phyloP scores from a whole-genome alignment of 2,888 invertebrate species.

The Phragmatobia fuliginosa region DNA sequence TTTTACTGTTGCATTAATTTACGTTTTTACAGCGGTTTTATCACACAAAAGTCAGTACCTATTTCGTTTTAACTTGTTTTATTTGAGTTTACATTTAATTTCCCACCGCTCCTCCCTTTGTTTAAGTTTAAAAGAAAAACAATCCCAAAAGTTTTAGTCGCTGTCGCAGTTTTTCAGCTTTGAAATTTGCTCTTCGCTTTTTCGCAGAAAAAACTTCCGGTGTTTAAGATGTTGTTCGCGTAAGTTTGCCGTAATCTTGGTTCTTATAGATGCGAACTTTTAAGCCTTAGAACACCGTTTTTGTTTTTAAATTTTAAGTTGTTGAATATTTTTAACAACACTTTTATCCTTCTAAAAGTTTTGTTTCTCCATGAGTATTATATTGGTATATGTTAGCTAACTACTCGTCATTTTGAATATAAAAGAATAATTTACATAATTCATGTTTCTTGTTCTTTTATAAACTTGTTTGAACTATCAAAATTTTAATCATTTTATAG shows the following conservation, averaged over 20 bases:
- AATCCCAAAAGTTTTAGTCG: constrained; percentile 63
- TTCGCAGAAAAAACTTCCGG: constrained; percentile 32
- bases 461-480: constrained; percentile 16
- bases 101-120: constrained; percentile 60
- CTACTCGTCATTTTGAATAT: not conserved
- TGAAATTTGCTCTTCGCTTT: constrained; percentile 61
- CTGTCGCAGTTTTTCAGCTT: constrained; percentile 55
- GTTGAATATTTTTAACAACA: not conserved
- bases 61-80: constrained; percentile 60
- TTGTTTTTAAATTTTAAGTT: not conserved
- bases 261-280: not conserved
- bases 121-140: constrained; percentile 71
- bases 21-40: constrained; percentile 26
- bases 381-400: too few relatives aligned
- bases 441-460: constrained; percentile 15
- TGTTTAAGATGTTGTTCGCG: constrained; percentile 31
- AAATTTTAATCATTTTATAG: not conserved
- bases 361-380: not conserved
- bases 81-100: constrained; percentile 68
- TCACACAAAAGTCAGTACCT: constrained; percentile 45
- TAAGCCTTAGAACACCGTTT: not conserved
- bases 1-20: constrained; percentile 24
- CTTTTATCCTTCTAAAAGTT: not conserved
- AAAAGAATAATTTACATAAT: constrained; percentile 9
- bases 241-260: constrained; percentile 30